Evolutionary conservation across 2,797 vertebrate species (phyloP).

Genomic region (Salarias fasciatus): DNA sequence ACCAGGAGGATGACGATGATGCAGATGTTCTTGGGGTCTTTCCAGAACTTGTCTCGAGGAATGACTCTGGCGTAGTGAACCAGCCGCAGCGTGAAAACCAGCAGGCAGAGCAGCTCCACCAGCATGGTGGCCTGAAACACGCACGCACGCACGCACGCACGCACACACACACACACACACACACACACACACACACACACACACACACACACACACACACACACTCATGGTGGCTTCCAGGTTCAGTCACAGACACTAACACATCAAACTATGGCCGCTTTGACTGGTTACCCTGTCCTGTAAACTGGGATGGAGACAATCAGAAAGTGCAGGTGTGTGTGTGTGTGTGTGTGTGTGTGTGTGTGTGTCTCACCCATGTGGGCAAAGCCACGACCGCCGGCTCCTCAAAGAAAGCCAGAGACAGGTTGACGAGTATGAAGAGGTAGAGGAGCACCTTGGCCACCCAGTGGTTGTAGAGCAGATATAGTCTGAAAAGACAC

Average conservation of each 20-base stretch:
- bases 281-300: too few species aligned
- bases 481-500: conserved; percentile 86
- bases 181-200: too few species aligned
- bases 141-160: background rate
- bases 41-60: conserved; percentile 88
- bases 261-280: too few species aligned
- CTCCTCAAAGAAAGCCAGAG: conserved; percentile 90
- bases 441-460: conserved; percentile 83
- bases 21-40: conserved; percentile 95
- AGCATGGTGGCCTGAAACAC: conserved; percentile 83
- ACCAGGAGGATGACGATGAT: conserved; percentile 88
- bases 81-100: conserved; percentile 86
- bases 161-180: background rate
- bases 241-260: too few species aligned
- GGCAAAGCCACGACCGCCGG: conserved; percentile 87
- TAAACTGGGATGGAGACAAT: background rate
- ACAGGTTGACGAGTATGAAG: conserved; percentile 88
- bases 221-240: too few species aligned
- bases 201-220: too few species aligned
- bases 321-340: too few species aligned
- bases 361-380: conserved; percentile 82
- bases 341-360: background rate
- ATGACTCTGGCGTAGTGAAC: conserved; percentile 90
- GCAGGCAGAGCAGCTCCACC: conserved; percentile 87
- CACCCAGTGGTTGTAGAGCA: conserved; percentile 90